A percentile compares a stretch with the other conserved stretches of the same genome.
These are phyloP conservation scores for Agapostemon virescens DNA, from an alignment of 2,888 invertebrate genomes.

Conservation along the genomic window DNA sequence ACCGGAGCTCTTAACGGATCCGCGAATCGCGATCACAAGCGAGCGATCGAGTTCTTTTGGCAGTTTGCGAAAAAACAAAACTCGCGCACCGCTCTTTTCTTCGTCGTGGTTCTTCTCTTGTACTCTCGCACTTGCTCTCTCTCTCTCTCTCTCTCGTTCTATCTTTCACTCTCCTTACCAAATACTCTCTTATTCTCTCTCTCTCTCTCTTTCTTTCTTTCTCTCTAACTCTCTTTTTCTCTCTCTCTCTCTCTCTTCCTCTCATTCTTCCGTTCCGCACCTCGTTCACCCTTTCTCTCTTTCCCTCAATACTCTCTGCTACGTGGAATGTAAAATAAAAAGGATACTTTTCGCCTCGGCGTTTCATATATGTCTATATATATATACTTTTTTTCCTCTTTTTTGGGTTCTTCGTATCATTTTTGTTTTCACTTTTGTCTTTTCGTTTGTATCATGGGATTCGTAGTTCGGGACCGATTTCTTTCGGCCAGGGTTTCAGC, in stretches of 20 bases:
- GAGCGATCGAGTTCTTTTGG: conserved; percentile 58
- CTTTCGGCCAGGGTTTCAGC: conserved; percentile 13
- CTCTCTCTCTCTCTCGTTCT: too few species aligned
- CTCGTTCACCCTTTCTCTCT: conserved; percentile 42
- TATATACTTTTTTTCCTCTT: background rate
- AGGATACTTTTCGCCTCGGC: conserved; percentile 56
- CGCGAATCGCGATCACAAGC: conserved; percentile 54
- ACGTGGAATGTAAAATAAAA: conserved; percentile 67
- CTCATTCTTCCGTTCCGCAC: conserved; percentile 27
- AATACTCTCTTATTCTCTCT: conserved; percentile 56
- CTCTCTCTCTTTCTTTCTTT: conserved; percentile 24
- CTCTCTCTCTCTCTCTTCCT: conserved; percentile 25
- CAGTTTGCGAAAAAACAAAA: conserved; percentile 59
- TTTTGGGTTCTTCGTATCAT: conserved; percentile 15
- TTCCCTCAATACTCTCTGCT: conserved; percentile 49
- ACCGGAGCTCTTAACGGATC: conserved; percentile 30
- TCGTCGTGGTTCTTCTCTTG: conserved; percentile 61
- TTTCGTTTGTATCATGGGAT: background rate
- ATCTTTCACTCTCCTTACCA: conserved; percentile 52
- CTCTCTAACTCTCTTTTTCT: conserved; percentile 52
- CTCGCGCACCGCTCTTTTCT: conserved; percentile 58
- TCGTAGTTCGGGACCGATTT: conserved; percentile 20
- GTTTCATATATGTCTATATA: too few species aligned
- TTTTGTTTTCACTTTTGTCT: background rate
- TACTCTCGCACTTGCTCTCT: conserved; percentile 42